A percentile compares a stretch with the other conserved stretches of the same genome.
These are phyloP conservation scores for Hymenopus coronatus DNA, from an alignment of 2,888 invertebrate genomes.

Conservation along the genomic window DNA sequence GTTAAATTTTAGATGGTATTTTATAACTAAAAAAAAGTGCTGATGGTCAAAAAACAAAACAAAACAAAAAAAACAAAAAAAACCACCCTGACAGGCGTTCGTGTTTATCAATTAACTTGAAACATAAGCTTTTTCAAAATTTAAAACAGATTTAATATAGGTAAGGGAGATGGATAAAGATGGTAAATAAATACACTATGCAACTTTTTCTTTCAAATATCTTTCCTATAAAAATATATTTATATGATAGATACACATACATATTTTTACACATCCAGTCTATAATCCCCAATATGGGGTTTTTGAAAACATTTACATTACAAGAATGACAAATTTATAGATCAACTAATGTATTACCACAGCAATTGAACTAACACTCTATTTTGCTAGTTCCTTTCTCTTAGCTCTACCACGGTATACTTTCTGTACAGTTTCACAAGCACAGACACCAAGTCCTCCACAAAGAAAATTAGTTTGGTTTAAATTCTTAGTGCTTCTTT, in stretches of 20 bases:
- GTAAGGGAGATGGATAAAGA: background rate
- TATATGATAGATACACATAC: constrained; percentile 23
- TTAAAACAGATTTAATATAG: too few species aligned
- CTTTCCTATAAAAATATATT: constrained; percentile 27
- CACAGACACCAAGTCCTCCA: background rate
- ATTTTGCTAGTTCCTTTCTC: background rate
- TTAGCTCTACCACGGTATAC: background rate
- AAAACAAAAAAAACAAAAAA: too few species aligned
- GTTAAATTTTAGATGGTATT: too few species aligned
- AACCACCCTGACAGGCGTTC: too few species aligned
- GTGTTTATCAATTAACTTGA: too few species aligned
- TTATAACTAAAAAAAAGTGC: too few species aligned
- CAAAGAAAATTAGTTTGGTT: background rate
- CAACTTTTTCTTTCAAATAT: background rate
- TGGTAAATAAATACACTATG: background rate
- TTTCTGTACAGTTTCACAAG: background rate
- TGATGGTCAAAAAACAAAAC: too few species aligned
- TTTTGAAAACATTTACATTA: constrained; percentile 24
- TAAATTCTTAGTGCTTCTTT: background rate
- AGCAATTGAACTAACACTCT: constrained; percentile 6
- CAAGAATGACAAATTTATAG: constrained; percentile 23
- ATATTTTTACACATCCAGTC: constrained; percentile 28
- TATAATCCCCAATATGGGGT: constrained; percentile 30
- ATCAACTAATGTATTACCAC: constrained; percentile 17
- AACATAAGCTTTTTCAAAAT: too few species aligned